Conservation (phyloP, 2,113 vertebrate species). For the Myiozetetes cayanensis region DNA sequence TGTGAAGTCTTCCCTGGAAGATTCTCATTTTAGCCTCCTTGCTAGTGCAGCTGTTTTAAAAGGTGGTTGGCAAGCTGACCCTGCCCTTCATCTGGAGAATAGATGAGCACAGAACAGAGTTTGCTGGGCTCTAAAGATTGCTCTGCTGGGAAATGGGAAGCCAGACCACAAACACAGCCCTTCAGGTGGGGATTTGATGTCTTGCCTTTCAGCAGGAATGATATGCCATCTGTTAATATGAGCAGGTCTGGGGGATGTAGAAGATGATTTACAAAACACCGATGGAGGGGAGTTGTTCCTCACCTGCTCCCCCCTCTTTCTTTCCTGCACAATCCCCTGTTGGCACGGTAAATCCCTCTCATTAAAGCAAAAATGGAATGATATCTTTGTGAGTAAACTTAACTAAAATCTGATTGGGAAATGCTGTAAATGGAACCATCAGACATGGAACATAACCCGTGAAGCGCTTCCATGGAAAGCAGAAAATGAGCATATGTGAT, state of each 20-base stretch:
- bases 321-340: fast-evolving
- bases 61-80: not conserved
- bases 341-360: not conserved
- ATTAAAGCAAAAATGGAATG: not conserved
- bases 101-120: not conserved
- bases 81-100: not conserved
- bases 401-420: not conserved
- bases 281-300: not conserved
- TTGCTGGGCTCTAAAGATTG: not conserved
- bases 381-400: not conserved
- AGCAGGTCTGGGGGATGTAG: not conserved
- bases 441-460: fast-evolving
- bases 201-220: not conserved
- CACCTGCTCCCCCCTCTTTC: not conserved
- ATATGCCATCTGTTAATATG: not conserved
- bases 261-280: not conserved
- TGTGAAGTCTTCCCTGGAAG: not conserved
- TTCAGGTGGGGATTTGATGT: not conserved
- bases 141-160: not conserved
- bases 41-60: not conserved
- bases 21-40: not conserved
- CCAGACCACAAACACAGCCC: not conserved
- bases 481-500: not conserved
- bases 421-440: not conserved
- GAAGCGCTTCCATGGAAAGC: fast-evolving